Evolutionary conservation across 2,113 vertebrate species (phyloP), one percentile per base, ranked within the genome.

Genomic region (Hippopotamus amphibius): DNA sequence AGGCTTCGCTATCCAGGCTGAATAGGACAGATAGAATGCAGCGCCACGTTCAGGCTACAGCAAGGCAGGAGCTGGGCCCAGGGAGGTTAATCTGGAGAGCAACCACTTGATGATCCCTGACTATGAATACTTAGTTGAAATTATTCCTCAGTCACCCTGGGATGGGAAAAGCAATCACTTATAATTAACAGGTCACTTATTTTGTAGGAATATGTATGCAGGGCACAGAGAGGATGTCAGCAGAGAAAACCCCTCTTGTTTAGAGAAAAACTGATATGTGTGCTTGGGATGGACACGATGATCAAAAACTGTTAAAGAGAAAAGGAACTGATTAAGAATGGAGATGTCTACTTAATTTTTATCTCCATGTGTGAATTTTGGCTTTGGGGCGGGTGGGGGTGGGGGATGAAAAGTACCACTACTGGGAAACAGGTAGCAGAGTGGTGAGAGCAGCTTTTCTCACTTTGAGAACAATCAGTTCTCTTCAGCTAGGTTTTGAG

Each of bases 41-140:
- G 16, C 4, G 57, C 92, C 97, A 96, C 96, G 97, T 84, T 95
- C 88, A 0, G 3, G 46, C 91, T 69, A 33, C 37, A 97, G 69
- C 37, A 43, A 82, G 88, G 95, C 90, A 91, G 66, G 55, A 63
- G 66, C 94, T 96, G 92, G 95, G 96, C 79, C 97, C 95, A 59
- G 57, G 33, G 71, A 98, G 98, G 98, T 98, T 98, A 98, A 98
- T 98, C 96, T 98, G 93, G 87, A 99, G 90, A 97, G 97, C 98
- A 98, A 97, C 98, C 97, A 97, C 95, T 98, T 97, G 96, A 97
- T 98, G 93, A 97, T 98, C 90, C 96, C 98, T 99, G 98, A 98
- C 96, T 99, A 95, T 97, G 97, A 99, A 99, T 98, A 86, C 92
- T 98, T 98, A 93, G 89, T 97, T 95, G 96, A 98, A 99, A 99